A percentile compares a stretch with the other conserved stretches of the same genome.
Evolutionary conservation across 2,113 vertebrate genomes (phyloP).

Genomic region (Eidolon helvum): DNA sequence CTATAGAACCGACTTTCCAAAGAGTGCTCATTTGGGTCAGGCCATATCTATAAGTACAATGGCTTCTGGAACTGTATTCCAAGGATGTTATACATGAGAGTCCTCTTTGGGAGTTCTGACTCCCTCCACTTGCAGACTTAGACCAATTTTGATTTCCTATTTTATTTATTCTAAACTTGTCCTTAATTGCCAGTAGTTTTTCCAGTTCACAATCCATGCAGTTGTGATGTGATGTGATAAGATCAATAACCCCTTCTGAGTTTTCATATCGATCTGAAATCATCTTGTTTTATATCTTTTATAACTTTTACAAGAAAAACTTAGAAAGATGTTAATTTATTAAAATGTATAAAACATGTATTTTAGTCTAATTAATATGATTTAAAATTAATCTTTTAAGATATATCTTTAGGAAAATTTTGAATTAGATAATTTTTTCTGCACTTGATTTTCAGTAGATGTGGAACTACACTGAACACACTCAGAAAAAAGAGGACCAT

Average conservation of each 20-base stretch:
- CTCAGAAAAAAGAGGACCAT: neutral
- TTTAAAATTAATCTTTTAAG: neutral
- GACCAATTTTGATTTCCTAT: neutral
- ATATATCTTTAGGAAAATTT: neutral
- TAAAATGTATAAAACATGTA: neutral
- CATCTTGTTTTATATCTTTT: neutral
- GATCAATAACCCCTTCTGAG: neutral
- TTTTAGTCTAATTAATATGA: neutral
- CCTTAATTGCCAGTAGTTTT: neutral
- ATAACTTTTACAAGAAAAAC: neutral
- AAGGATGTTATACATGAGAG: neutral
- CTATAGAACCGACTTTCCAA: neutral
- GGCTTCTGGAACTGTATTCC: neutral
- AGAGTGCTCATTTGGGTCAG: neutral
- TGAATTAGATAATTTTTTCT: neutral
- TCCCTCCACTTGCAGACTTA: neutral
- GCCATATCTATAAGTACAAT: neutral
- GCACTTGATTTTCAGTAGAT: neutral
- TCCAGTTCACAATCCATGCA: neutral
- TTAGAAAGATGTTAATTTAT: neutral
- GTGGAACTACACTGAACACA: neutral
- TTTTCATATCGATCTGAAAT: constrained; percentile 28
- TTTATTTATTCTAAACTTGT: neutral
- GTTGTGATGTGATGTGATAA: constrained; percentile 12
- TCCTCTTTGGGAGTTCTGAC: neutral